These are phyloP conservation scores for Lathamus discolor DNA, from an alignment of 2,113 vertebrate species.

Conservation along the genomic window DNA sequence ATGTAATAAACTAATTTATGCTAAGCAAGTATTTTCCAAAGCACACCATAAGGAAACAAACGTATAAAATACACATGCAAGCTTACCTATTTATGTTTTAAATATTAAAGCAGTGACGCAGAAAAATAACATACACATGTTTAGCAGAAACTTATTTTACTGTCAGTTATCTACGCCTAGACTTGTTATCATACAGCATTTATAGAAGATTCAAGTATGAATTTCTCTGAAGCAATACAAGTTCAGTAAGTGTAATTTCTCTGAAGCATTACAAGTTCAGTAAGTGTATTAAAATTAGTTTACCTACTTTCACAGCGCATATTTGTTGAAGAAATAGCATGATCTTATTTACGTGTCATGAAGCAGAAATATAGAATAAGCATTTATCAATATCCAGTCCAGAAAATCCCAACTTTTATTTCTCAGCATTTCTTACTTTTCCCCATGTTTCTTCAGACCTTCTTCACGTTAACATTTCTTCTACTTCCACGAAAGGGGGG, in stretches of 20 bases:
- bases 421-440: conserved; percentile 52
- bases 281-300: conserved; percentile 71
- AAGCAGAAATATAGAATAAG: conserved; percentile 47
- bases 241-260: conserved; percentile 56
- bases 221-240: conserved; percentile 47
- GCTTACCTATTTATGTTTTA: not conserved
- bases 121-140: not conserved
- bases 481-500: conserved; percentile 1
- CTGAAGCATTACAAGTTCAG: conserved; percentile 42
- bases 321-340: conserved; percentile 66
- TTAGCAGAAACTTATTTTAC: conserved; percentile 37
- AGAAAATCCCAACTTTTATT: conserved; percentile 65
- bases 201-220: conserved; percentile 13
- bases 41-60: not conserved
- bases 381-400: conserved; percentile 49
- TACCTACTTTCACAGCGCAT: conserved; percentile 77
- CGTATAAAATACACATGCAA: conserved; percentile 33
- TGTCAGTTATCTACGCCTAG: conserved; percentile 31
- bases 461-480: conserved; percentile 65
- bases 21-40: conserved; percentile 14
- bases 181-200: conserved; percentile 4
- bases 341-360: conserved; percentile 61
- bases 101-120: conserved; percentile 31
- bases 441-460: conserved; percentile 46
- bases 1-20: not conserved